Base-by-base conservation (phyloP, 2,888 invertebrate genomes). In the Phania funesta region DNA sequence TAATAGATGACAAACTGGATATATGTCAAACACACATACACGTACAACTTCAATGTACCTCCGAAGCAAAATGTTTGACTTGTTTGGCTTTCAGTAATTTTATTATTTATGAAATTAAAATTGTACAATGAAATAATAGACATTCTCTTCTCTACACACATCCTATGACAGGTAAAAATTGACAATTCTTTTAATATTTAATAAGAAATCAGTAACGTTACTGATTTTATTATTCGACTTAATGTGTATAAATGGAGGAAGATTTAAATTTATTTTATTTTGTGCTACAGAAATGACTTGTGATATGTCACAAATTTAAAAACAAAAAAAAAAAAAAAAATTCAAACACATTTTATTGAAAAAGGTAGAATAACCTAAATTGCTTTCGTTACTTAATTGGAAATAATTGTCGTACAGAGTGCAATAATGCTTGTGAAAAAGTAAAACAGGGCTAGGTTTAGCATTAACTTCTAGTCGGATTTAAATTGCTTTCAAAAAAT, bases 161-260 rank as follows among this genome's bases (percentile, higher is more conserved):
- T 70, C 1, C 3, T 38, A 11, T 77, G 81, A 67, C 71, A 81
- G 46, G 54, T 50, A 77, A 67, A 71, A 77, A 81, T 73, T 81
- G 81, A 76, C 65, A 81, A 48, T 73, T 52, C 38, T 67, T 62
- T 77, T 48, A 81, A 81, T 81, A 81, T 73, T 81, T 81, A 54
- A 73, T 73, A 24, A 76, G 76, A 54, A 50, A 60, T 46, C 64
- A 75, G 58, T 73, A 46, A 50, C 20, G 26, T 48, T 48, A 48
- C 64, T 50, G 58, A 78, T 78, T 71, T 65, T 50, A 5, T 32
- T 41, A 74, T 58, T 26, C 18, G 18, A 24, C 48, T 16, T 16
- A 20, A 44, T 16, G 38, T 50, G 3, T 24, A 38, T 3, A 65
- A 22, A 65, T 32, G 3, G 22, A 11, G 20, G 20, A 16, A 52